Evolutionary conservation across 2,113 vertebrate species (phyloP).

Genomic region (Corythoichthys haematopterus): DNA sequence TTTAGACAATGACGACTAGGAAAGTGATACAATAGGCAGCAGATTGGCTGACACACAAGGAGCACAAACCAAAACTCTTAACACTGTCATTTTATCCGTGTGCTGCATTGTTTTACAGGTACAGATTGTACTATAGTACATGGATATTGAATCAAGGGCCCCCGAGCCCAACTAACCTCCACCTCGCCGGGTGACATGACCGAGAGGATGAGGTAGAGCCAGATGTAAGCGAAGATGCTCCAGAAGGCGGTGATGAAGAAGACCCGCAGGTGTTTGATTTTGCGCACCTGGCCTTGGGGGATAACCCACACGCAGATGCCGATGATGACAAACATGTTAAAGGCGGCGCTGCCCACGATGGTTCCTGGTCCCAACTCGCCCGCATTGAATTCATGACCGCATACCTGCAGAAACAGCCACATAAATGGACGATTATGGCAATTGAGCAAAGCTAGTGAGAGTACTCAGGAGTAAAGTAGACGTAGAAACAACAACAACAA

Average conservation of each 20-base stretch:
- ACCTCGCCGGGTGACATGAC: slow-evolving; percentile 87
- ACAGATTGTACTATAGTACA: no score
- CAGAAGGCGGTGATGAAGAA: slow-evolving; percentile 96
- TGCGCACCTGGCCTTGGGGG: slow-evolving; percentile 80
- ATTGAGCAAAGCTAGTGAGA: no score
- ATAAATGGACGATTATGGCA: background rate
- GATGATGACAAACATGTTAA: slow-evolving; percentile 98
- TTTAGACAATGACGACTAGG: no score
- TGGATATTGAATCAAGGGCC: no score
- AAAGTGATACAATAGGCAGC: no score
- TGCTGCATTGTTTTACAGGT: no score
- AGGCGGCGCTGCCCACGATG: slow-evolving; percentile 93
- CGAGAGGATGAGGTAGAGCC: slow-evolving; percentile 92
- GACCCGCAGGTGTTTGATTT: slow-evolving; percentile 91
- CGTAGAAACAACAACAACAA: background rate
- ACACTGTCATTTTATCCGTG: no score
- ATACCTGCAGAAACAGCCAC: slow-evolving; percentile 69
- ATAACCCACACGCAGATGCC: slow-evolving; percentile 89
- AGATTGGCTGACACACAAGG: no score
- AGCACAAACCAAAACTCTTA: no score
- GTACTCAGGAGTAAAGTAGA: background rate
- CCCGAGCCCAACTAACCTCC: slow-evolving; percentile 55
- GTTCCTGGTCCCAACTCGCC: slow-evolving; percentile 88
- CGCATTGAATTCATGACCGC: slow-evolving; percentile 83
- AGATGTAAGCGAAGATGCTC: slow-evolving; percentile 98